phyloP scores from a whole-genome alignment of 2,888 invertebrate species.

The Bimastos eiseni region DNA sequence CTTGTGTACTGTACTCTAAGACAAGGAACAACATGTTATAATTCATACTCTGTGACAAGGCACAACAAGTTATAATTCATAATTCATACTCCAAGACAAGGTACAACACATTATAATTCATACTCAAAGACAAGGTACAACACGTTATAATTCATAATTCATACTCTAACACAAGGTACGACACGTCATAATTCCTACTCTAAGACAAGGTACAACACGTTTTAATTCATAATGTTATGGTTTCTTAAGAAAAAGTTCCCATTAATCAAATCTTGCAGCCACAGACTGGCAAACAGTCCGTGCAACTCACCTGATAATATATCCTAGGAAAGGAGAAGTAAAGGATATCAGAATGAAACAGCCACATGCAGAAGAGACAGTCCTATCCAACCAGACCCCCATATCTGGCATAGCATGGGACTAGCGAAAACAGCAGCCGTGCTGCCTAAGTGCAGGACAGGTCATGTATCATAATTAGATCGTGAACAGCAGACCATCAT shows the following conservation, averaged over 20 bases:
- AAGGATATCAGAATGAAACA: background rate
- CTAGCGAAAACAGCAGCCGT: background rate
- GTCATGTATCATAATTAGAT: background rate
- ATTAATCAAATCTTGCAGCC: background rate
- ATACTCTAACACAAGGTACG: too few relatives aligned
- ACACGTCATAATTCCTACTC: too few relatives aligned
- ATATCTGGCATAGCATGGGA: background rate
- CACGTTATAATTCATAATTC: too few relatives aligned
- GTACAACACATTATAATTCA: too few relatives aligned
- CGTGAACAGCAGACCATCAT: background rate
- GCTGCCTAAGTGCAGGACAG: background rate
- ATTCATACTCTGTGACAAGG: too few relatives aligned
- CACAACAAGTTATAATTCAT: too few relatives aligned
- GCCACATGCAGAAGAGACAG: background rate
- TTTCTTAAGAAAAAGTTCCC: background rate
- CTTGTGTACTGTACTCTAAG: too few relatives aligned
- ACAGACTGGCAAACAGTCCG: background rate
- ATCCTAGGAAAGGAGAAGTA: background rate
- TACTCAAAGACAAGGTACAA: too few relatives aligned
- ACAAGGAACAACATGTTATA: too few relatives aligned
- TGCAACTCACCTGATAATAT: background rate
- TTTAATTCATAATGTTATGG: background rate
- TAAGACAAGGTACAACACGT: background rate
- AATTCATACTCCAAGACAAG: too few relatives aligned
- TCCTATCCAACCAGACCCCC: background rate